Evolutionary conservation across 2,888 invertebrate genomes (phyloP).

Genomic region (Pheosia tremula): DNA sequence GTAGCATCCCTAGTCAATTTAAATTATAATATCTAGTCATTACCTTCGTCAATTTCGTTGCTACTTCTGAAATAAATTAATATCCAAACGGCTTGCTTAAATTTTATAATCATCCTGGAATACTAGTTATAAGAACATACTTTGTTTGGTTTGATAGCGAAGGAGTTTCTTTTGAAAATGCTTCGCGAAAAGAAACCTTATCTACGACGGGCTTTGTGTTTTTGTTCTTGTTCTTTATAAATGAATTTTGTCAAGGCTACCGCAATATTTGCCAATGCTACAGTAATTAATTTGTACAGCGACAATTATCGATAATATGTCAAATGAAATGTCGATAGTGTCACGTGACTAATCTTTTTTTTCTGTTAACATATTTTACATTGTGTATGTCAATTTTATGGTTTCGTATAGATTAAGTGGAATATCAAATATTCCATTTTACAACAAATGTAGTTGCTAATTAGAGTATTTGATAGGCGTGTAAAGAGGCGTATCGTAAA

Average conservation of each 20-base stretch:
- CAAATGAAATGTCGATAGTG: conserved; percentile 29
- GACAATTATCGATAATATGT: conserved; percentile 23
- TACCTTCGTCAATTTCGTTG: background rate
- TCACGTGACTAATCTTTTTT: conserved; percentile 11
- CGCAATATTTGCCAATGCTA: no score
- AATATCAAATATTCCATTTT: background rate
- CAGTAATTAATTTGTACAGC: conserved; percentile 6
- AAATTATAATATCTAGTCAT: background rate
- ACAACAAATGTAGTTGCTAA: conserved; percentile 22
- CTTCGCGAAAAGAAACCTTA: conserved; percentile 35
- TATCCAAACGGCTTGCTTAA: no score
- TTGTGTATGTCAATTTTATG: conserved; percentile 3
- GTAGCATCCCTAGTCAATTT: no score
- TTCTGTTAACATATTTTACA: conserved; percentile 3
- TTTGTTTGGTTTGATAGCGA: conserved; percentile 36
- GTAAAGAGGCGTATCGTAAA: conserved; percentile 16
- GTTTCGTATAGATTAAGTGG: conserved; percentile 13
- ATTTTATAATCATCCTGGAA: conserved; percentile 1
- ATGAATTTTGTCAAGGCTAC: background rate
- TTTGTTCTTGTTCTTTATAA: conserved; percentile 47
- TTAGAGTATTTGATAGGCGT: conserved; percentile 25
- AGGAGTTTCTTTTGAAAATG: conserved; percentile 45
- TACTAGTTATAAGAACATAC: conserved; percentile 23
- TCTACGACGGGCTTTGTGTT: conserved; percentile 48
- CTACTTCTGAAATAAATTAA: background rate